Percentiles rank a stretch among this genome's conserved stretches.
Conservation (phyloP, 2,113 vertebrate genomes). For the human region GRCh38 chr3:169486001-169486500, state of each 20-base stretch:
- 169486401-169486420: slow-evolving; percentile 32
- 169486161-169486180: not conserved
- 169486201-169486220: not conserved
- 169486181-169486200: not conserved
- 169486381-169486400: not conserved
- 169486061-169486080: not conserved
- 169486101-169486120: slow-evolving; percentile 10
- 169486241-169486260: not conserved
- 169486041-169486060: not conserved
- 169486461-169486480: not conserved
- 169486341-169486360: not conserved
- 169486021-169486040: too few species aligned
- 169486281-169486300: not conserved
- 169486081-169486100: not conserved
- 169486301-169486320: not conserved
- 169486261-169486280: slow-evolving; percentile 8
- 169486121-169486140: slow-evolving; percentile 8
- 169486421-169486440: not conserved
- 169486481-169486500: not conserved
- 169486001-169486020: too few species aligned
- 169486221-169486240: not conserved
- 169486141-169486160: slow-evolving; percentile 5
- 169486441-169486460: not conserved
- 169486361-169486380: not conserved
- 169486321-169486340: not conserved